Evolutionary conservation across 30 jellyfish, hydroid and myxozoan genomes (phyloP), one percentile per base, ranked within the genome.

Genomic region (Pelagia noctiluca): DNA sequence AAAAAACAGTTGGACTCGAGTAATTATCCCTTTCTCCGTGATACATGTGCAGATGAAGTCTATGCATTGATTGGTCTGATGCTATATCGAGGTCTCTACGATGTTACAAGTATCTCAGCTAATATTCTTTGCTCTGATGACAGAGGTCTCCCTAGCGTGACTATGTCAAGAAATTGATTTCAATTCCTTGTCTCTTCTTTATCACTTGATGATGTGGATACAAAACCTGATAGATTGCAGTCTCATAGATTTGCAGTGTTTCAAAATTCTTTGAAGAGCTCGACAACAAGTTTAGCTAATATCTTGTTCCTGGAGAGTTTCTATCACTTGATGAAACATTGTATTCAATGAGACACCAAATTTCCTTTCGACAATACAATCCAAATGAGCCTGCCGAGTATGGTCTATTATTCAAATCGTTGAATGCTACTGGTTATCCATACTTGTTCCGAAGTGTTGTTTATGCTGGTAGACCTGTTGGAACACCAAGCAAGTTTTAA

Each of bases 281-380:
- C 24, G 25, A 54, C 71, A 10, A 32, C 10, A 54, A 54, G 10
- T 54, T 26, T 54, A 16, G 32, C 71, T 16, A 4, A 54, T 54
- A 54, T 32, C 25, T 54, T 7, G 71, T 16, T 26, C 71, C 71
- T 32, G 25, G 71, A 16, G 71, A 54, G 71, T 54, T 16, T 32
- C 25, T 54, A 32, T 54, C 71, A 21, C 71, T 65, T 65, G 78
- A 65, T 32, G 78, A 65, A 32, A 72, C 35, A 38, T 49, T 70
- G 10, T 70, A 83, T 50, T 34, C 93, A 2, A 81, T 66, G 88
- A 68, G 89, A 24, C 91, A 83, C 50, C 93, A 71, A 26, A 52
- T 83, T 73, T 82, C 71, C 12, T 71, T 71, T 37, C 71, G 83
- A 21, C 89, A 49, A 30, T 83, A 38, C 71, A 83, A 83, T 46